Base-by-base conservation (phyloP, 2,888 invertebrate species). In the Nudaria mundana region DNA sequence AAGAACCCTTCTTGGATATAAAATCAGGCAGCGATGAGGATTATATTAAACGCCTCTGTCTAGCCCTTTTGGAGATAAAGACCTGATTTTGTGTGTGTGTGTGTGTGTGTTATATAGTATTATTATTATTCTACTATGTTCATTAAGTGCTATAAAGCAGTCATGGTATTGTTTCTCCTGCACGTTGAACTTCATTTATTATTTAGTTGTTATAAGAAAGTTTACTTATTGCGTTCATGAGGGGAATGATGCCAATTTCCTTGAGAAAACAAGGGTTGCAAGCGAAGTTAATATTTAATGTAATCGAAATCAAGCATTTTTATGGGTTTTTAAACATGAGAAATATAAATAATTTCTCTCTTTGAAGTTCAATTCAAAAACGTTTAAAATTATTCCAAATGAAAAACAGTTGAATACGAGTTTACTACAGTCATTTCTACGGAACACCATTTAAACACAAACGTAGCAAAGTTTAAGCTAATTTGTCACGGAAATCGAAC, bases 211-310 rank as follows among this genome's bases (percentile, higher is more conserved):
- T 40, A 7, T 41, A 44, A 48, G 46, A 45, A 73, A 79, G 79
- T 82, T 80, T 77, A 60, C 66, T 56, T 64, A 71, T 73, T 75
- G 73, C 70, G 59, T 57, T 63, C 66, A 47, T 46, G 56, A 65
- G 54, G 36, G 49, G 73, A 71, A 67, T 66, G 66, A 56, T 64
- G 52, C 63, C 81, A 81, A 83, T 82, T 83, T 76, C 67, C 76
- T 71, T 77, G 59, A 64, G 70, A 85, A 73, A 86, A 84, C 82
- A 86, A 81, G 81, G 85, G 79, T 72, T 71, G 70, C 53, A 57
- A 57, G 56, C 51, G 60, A 66, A 58, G 59, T 79, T 52, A 76
- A 78, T 73, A 63, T 73, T 70, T 76, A 74, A 71, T 63, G 51
- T 40, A 50, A 58, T 63, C 53, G 55, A 66, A 66, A 28, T 38